A percentile compares a stretch with the other conserved stretches of the same genome.
phyloP scores from a whole-genome alignment of 2,888 invertebrate species.

The Scaeva pyrastri region DNA sequence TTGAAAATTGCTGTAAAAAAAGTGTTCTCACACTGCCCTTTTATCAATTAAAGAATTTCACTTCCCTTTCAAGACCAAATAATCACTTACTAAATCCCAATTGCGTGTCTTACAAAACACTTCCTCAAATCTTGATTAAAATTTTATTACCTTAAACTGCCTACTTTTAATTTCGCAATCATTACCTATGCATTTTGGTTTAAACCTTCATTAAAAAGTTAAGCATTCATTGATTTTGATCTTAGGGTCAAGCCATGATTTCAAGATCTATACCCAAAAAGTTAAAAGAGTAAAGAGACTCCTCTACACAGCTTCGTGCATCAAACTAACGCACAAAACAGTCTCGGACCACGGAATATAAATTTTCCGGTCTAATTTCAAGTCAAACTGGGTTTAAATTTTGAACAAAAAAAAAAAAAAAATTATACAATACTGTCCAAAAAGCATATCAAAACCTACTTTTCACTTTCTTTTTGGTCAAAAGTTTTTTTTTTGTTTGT shows the following conservation, averaged over 20 bases:
- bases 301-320: neutral
- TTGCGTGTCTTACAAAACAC: neutral
- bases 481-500: neutral
- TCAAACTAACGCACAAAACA: constrained; percentile 1
- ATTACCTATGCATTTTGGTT: constrained; percentile 5
- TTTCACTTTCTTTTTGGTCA: constrained; percentile 70
- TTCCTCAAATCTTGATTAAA: neutral
- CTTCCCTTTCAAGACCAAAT: neutral
- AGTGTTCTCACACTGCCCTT: too few relatives aligned
- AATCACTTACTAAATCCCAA: neutral
- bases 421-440: constrained; percentile 62
- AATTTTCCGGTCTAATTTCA: constrained; percentile 71
- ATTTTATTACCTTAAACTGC: neutral
- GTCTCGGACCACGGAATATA: constrained; percentile 51
- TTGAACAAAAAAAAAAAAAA: neutral
- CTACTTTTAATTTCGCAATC: constrained; percentile 24
- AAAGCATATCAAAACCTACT: constrained; percentile 1
- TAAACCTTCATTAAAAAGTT: neutral
- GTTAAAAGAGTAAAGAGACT: neutral
- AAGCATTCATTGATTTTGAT: neutral
- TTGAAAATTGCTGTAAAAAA: too few relatives aligned
- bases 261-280: constrained; percentile 1
- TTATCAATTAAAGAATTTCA: too few relatives aligned
- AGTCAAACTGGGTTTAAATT: constrained; percentile 39
- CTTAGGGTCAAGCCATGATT: constrained; percentile 32